Evolutionary conservation across 1,140 invertebrate genomes (phyloP), one percentile per base, ranked within the genome.

Genomic region (Probaryconus sp.): DNA sequence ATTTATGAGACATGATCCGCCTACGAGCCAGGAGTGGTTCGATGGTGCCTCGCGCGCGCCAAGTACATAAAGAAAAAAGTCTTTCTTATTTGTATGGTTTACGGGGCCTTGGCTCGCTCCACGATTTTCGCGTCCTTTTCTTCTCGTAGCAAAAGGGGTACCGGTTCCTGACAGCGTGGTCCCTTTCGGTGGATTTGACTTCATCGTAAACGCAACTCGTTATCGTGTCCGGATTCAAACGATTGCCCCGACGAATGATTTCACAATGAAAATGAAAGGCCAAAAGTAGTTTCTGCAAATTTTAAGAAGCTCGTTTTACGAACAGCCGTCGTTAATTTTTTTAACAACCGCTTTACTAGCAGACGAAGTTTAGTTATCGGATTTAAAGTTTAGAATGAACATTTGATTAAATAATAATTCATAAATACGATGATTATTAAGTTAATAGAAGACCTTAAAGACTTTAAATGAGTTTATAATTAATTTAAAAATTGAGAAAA

Each of bases 1-100:
- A 83, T 85, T 84, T 85, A 86, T 83, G 81, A 74, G 73, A 76
- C 76, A 80, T 76, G 81, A 79, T 80, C 81, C 83, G 80, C 82
- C 80, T 78, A 86, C 83, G 77, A 83, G 69, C 26, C 53, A 53
- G 35, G 51, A 64, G 45, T 61, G 55, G 64, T 18, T 63, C 24
- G 42, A 20, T 33, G 10, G 48, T 40, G 38, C 21, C 33, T 56
- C 28, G 50, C 55, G 50, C 55, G 65, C 42, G 60, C 18, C 50
- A 63, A 63, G 56, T 48, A 10, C 5, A 45, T 10, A 56, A 48
- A 56, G 10, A 53, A 69, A 61, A 70, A 53, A 38, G 18, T 6
- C 10, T 47, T 21, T 38, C 43, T 68, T 68, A 50, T 56, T 68
- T 50, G 51, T 50, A 53, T 64, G 47, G 37, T 55, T 55, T 47